Base-by-base conservation (phyloP, 2,797 vertebrate genomes). In the Melanotaenia parkinsoni region DNA sequence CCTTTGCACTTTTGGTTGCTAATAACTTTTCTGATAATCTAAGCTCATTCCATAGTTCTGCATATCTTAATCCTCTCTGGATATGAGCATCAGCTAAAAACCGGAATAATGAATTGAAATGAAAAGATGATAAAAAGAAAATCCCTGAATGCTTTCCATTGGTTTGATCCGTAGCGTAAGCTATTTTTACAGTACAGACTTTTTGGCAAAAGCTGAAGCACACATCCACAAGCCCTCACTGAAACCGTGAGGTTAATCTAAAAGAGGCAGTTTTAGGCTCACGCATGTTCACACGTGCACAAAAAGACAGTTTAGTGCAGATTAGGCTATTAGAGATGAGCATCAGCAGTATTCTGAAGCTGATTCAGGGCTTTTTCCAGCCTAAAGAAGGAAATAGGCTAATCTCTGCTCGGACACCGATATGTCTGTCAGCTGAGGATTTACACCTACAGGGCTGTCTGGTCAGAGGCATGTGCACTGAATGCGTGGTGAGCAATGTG, bases 291-390 rank as follows among this genome's bases (percentile, higher is more conserved):
- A 33, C 37, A 64, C n/a, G n/a, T 22, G 18, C 63, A 67, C 14
- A 45, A 62, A 76, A 79, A 58, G 26, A 62, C 72, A 74, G 62
- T 86, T 86, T 77, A 85, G 79, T 7, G 28, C 74, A 89, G 90
- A 91, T 91, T 88, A 88, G 72, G 14, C 65, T 84, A 43, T 76
- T 77, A 80, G 60, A 89, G 89, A 91, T 86, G 83, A 86, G 74
- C 85, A 89, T 91, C 90, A 90, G 89, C 88, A 89, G 45, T 88
- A 84, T 86, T 84, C 43, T 38, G 33, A 81, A 79, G 85, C 87
- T 91, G 89, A 91, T 80, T 92, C 90, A 86, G 86, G 70, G 20
- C 58, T 84, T 91, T 88, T 82, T 65, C 50, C 76, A 74, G 73
- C 72, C 78, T 82, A 58, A 77, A 82, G 79, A 58, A 77, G 82